Evolutionary conservation across 1,140 invertebrate species (phyloP).

Genomic region (Gonioctena quinquepunctata): DNA sequence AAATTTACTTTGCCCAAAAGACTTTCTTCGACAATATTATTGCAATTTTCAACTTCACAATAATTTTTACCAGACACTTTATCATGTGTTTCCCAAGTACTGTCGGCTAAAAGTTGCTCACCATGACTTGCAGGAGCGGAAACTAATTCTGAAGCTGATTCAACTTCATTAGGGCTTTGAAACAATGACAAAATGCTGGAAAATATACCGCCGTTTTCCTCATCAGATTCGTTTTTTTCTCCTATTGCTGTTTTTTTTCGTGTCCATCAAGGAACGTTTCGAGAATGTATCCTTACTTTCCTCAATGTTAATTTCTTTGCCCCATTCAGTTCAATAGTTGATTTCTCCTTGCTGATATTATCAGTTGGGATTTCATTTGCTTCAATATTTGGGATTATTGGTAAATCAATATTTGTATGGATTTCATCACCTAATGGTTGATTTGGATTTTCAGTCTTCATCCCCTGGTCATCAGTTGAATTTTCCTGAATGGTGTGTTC

Average conservation of each 20-base stretch:
- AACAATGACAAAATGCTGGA: neutral
- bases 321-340: too few relatives aligned
- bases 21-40: neutral
- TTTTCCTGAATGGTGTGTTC: too few relatives aligned
- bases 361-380: too few relatives aligned
- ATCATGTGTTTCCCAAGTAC: neutral
- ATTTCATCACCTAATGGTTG: too few relatives aligned
- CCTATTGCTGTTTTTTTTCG: neutral
- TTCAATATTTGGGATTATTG: too few relatives aligned
- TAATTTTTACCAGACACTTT: neutral
- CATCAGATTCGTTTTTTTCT: neutral
- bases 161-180: neutral
- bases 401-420: too few relatives aligned
- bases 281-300: neutral
- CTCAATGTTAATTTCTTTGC: neutral
- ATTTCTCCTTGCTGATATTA: too few relatives aligned
- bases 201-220: neutral
- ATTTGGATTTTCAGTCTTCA: too few relatives aligned
- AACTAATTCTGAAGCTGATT: neutral
- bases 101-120: neutral
- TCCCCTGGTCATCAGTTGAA: too few relatives aligned
- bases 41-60: neutral
- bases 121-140: neutral
- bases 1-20: constrained; percentile 22
- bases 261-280: neutral